Conservation (phyloP, 2,888 invertebrate genomes). For the Dendrolimus houi region DNA sequence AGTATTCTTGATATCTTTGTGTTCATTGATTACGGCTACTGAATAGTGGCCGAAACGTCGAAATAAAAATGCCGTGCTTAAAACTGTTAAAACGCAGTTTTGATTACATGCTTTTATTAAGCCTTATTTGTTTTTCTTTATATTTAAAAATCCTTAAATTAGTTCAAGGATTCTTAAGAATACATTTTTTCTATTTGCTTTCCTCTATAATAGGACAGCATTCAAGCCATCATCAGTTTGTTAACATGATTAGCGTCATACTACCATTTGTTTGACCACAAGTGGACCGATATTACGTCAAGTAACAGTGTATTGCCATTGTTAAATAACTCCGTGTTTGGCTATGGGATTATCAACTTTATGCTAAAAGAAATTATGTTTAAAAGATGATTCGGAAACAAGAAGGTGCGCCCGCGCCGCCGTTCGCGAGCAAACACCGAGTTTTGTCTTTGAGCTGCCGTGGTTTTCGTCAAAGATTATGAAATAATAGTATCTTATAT, state of each 20-base stretch:
- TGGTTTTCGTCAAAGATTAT: conserved; percentile 36
- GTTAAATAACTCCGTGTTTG: conserved; percentile 7
- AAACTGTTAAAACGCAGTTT: too few relatives aligned
- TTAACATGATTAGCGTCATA: conserved; percentile 33
- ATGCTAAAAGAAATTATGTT: conserved; percentile 12
- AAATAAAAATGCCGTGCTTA: too few relatives aligned
- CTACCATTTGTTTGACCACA: conserved; percentile 27
- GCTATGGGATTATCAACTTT: conserved; percentile 19
- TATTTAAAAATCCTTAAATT: neutral
- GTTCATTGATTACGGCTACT: too few relatives aligned
- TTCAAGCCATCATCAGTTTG: conserved; percentile 26
- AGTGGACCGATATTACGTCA: conserved; percentile 40
- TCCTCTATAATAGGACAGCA: neutral
- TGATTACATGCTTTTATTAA: too few relatives aligned
- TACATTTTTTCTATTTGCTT: neutral
- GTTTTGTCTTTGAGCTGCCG: conserved; percentile 57
- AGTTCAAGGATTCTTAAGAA: too few relatives aligned
- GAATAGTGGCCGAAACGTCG: too few relatives aligned
- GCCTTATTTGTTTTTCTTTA: neutral
- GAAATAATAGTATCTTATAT: conserved; percentile 1
- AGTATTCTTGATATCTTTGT: too few relatives aligned
- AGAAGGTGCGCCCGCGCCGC: conserved; percentile 30
- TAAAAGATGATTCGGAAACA: conserved; percentile 26
- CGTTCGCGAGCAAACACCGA: conserved; percentile 38
- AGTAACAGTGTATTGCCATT: conserved; percentile 36